A percentile compares a stretch with the other conserved stretches of the same genome.
These are phyloP conservation scores for Margarornis squamiger DNA, from an alignment of 2,797 vertebrate genomes.

Conservation along the genomic window DNA sequence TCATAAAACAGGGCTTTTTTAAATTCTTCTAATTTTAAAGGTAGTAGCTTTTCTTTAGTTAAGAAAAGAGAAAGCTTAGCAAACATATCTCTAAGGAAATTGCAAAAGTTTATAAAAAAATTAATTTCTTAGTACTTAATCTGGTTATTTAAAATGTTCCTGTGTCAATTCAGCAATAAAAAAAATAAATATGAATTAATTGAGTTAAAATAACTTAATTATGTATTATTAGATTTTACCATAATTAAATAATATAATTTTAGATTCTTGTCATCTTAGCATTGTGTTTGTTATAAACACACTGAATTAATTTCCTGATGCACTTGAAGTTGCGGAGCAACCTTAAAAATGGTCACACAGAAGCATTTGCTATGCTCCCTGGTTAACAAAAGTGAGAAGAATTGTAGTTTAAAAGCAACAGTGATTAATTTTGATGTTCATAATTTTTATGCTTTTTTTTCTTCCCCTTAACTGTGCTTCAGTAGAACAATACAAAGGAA, in stretches of 20 bases:
- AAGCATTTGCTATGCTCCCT: background rate
- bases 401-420: background rate
- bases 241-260: background rate
- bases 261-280: slow-evolving; percentile 10
- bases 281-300: slow-evolving; percentile 16
- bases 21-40: background rate
- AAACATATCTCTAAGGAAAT: background rate
- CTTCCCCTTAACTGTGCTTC: background rate
- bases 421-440: background rate
- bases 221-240: background rate
- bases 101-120: background rate
- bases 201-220: slow-evolving; percentile 18
- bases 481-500: background rate
- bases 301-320: slow-evolving; percentile 35
- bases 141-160: background rate
- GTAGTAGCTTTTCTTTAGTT: background rate
- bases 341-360: background rate
- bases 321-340: background rate
- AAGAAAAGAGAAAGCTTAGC: background rate
- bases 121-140: slow-evolving; percentile 14
- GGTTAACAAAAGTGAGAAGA: background rate
- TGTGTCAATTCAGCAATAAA: background rate
- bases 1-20: background rate
- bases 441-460: background rate
- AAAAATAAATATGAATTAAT: slow-evolving; percentile 19